Conservation (phyloP, 2,113 vertebrate species). For the Pteruthius melanotis region DNA sequence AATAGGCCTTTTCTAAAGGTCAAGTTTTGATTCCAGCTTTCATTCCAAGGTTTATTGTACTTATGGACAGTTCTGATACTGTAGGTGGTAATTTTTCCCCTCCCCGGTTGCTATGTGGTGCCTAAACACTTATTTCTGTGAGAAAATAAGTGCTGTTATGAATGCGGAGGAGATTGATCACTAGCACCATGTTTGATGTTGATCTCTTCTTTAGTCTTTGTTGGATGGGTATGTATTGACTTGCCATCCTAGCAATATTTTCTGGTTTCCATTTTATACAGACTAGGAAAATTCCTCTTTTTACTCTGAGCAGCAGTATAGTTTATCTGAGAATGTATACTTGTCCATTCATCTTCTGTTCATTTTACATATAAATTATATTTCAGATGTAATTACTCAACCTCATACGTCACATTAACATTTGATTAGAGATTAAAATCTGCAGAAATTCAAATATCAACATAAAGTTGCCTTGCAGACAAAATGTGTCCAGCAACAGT, state of each 20-base stretch:
- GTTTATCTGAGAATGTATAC: neutral
- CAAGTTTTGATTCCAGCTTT: neutral
- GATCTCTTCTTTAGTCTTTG: neutral
- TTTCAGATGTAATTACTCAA: neutral
- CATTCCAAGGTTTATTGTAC: neutral
- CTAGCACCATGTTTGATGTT: neutral
- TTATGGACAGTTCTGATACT: neutral
- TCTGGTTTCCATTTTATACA: neutral
- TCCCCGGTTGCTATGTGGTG: neutral
- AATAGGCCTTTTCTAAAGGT: neutral
- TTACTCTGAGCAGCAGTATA: neutral
- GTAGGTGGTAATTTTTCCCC: neutral
- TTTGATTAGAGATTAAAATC: neutral
- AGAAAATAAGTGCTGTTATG: neutral
- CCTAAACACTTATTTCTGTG: neutral
- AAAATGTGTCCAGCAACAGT: neutral
- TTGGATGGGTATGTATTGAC: neutral
- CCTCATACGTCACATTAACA: neutral
- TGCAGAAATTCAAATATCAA: neutral
- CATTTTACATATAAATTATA: neutral
- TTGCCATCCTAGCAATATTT: neutral
- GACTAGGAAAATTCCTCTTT: neutral
- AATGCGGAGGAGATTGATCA: neutral
- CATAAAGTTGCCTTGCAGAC: neutral
- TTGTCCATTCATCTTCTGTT: neutral